phyloP scores from a whole-genome alignment of 2,797 vertebrate genomes.

The Columba guinea region DNA sequence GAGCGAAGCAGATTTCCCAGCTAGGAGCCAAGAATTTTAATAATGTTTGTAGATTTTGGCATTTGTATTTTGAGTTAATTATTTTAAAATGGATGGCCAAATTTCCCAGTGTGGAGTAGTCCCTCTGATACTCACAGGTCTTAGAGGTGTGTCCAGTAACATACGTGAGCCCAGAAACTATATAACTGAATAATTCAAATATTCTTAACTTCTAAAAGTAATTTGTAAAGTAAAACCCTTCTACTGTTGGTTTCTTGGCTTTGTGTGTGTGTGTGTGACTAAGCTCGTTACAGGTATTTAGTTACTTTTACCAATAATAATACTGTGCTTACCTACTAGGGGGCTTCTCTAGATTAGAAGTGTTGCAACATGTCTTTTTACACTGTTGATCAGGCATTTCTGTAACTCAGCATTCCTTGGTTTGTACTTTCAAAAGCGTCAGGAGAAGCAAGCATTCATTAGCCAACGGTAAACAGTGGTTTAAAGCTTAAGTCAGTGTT shows the following conservation, averaged over 20 bases:
- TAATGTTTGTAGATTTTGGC: background rate
- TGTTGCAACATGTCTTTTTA: background rate
- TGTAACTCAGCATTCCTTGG: background rate
- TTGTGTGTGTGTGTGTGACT: background rate
- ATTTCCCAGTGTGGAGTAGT: background rate
- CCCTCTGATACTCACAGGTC: background rate
- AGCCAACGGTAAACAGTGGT: background rate
- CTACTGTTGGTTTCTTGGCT: too few species aligned
- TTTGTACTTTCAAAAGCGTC: constrained; percentile 1
- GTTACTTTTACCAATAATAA: background rate
- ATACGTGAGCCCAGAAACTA: background rate
- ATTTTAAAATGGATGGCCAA: background rate
- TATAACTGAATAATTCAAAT: background rate
- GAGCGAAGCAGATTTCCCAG: background rate
- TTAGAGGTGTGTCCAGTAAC: background rate
- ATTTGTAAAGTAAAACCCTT: background rate
- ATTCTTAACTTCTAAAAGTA: background rate
- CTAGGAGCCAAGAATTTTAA: background rate
- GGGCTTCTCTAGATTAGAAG: background rate
- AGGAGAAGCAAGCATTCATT: constrained; percentile 17
- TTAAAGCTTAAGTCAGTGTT: background rate
- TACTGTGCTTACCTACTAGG: background rate
- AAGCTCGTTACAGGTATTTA: background rate
- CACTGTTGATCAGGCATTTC: background rate
- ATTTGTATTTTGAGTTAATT: background rate